Percentiles rank a stretch among this genome's conserved stretches.
phyloP scores from a whole-genome alignment of 2,113 vertebrate genomes.

The Nibea albiflora region DNA sequence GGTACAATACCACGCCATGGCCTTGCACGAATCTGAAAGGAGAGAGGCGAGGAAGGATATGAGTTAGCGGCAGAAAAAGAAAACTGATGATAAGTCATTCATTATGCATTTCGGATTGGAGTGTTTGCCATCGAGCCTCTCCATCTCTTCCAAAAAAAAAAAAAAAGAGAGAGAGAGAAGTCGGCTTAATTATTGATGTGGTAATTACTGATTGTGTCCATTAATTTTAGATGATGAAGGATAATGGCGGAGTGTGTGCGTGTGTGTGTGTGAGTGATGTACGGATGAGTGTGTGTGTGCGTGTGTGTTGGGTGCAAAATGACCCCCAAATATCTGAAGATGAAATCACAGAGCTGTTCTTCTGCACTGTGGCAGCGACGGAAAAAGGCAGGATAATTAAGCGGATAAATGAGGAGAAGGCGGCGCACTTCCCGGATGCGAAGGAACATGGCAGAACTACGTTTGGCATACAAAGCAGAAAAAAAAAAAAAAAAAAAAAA shows the following conservation, averaged over 20 bases:
- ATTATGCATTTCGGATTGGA: slow-evolving; percentile 39
- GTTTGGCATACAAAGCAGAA: slow-evolving; percentile 40
- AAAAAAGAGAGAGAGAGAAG: slow-evolving; percentile 18
- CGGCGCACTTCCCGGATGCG: not conserved
- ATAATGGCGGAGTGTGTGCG: slow-evolving; percentile 48
- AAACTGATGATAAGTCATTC: slow-evolving; percentile 42
- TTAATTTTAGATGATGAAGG: slow-evolving; percentile 69
- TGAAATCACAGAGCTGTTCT: slow-evolving; percentile 32
- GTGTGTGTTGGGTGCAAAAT: slow-evolving; percentile 17
- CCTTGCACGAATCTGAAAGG: slow-evolving; percentile 93
- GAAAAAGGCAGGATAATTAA: slow-evolving; percentile 45
- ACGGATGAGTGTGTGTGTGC: not conserved
- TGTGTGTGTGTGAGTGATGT: not conserved
- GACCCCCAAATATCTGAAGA: slow-evolving; percentile 35
- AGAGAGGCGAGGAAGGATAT: not conserved
- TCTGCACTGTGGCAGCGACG: slow-evolving; percentile 1
- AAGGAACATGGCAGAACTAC: slow-evolving; percentile 30
- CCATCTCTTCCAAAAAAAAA: slow-evolving; percentile 48
- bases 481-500: too few species aligned
- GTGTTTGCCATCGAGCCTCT: slow-evolving; percentile 47
- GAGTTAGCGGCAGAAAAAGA: slow-evolving; percentile 22
- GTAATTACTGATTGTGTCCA: slow-evolving; percentile 67
- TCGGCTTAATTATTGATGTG: slow-evolving; percentile 71
- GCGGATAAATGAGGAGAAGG: slow-evolving; percentile 29
- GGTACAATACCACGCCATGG: slow-evolving; percentile 98